Conservation (phyloP, 2,113 vertebrate species). For the Verasper variegatus region DNA sequence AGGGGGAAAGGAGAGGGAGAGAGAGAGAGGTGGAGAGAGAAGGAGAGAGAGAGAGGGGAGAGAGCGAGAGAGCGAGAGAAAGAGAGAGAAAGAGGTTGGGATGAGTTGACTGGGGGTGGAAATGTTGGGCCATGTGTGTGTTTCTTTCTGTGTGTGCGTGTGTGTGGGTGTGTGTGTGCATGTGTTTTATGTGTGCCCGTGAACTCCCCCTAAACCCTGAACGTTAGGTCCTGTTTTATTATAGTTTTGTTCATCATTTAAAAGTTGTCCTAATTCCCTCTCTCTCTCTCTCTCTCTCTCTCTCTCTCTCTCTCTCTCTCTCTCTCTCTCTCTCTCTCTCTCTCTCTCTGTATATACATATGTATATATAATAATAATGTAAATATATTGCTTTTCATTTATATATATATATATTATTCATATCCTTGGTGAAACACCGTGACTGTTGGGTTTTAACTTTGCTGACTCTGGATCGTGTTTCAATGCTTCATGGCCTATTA, state of each 20-base stretch:
- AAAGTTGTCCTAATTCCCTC: neutral
- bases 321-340: too few species aligned
- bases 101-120: slow-evolving; percentile 67
- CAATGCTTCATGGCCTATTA: slow-evolving; percentile 6
- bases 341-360: neutral
- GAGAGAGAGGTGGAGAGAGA: too few species aligned
- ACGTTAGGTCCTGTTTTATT: neutral
- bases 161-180: neutral
- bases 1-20: neutral
- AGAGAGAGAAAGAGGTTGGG: too few species aligned
- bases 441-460: neutral
- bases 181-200: neutral
- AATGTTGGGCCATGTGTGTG: slow-evolving; percentile 40
- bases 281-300: too few species aligned
- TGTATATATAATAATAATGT: neutral
- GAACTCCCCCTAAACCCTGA: neutral
- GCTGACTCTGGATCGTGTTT: neutral
- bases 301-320: too few species aligned
- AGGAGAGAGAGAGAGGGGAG: slow-evolving; percentile 16
- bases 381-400: neutral
- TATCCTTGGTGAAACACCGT: neutral
- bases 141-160: neutral
- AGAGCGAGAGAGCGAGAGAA: slow-evolving; percentile 3
- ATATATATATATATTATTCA: neutral
- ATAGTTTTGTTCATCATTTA: neutral